phyloP scores from a whole-genome alignment of 2,797 vertebrate genomes.

The Tolypeutes matacus region DNA sequence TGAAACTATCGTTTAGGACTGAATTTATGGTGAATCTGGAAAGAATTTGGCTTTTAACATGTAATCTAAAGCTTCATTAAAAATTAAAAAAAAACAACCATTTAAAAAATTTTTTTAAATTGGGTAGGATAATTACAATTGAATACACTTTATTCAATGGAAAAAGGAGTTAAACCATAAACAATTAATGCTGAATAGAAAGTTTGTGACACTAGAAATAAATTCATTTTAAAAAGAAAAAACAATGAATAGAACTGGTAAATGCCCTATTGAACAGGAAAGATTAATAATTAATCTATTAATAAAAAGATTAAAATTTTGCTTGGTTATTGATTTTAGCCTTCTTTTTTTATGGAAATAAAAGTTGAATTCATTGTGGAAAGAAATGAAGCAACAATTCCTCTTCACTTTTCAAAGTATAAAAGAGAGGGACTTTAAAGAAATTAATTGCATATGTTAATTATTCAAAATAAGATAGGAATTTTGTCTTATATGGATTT shows the following conservation, averaged over 20 bases:
- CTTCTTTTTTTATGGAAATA: conserved; percentile 22
- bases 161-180: conserved; percentile 54
- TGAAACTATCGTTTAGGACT: neutral
- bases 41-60: neutral
- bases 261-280: neutral
- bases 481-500: neutral
- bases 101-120: conserved; percentile 53
- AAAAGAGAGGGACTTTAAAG: neutral
- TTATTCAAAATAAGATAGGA: conserved; percentile 35
- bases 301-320: neutral
- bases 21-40: neutral
- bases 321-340: conserved; percentile 21
- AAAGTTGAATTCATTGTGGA: neutral
- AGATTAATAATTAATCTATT: too few species aligned
- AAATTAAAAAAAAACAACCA: too few species aligned
- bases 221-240: conserved; percentile 32
- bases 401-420: neutral
- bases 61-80: neutral
- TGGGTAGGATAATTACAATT: conserved; percentile 65
- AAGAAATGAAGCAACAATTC: conserved; percentile 13
- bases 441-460: neutral
- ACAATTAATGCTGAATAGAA: conserved; percentile 50
- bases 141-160: conserved; percentile 58
- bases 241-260: neutral
- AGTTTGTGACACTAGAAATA: conserved; percentile 49